Evolutionary conservation across 2,888 invertebrate species (phyloP), one percentile per base, ranked within the genome.

Genomic region (Plagodis pulveraria): DNA sequence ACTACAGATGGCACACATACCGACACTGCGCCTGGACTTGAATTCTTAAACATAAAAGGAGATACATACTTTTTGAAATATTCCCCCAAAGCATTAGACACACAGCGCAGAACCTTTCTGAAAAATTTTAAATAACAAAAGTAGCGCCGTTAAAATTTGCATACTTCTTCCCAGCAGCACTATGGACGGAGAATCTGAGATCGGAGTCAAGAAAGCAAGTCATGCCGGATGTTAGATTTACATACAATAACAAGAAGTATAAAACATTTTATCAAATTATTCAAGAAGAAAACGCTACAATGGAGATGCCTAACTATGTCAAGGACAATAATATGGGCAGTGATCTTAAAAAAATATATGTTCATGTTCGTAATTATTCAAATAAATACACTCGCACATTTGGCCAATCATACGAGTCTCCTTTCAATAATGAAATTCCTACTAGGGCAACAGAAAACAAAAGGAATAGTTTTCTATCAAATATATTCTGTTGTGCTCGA

Each of bases 401-500:
- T 59, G 72, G 73, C 6, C 76, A 72, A 46, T 66, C 50, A 12
- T 73, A 74, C 50, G 66, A 51, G 40, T 58, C 69, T 69, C 69
- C 73, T 67, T 48, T 68, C 12, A 70, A 67, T 50, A 35, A 60
- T 9, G 41, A 42, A 53, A 52, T 49, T 47, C 50, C 65, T 56
- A 47, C 55, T 35, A 55, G 57, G 43, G 49, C 65, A 58, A 56
- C 58, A 46, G 70, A 64, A 61, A 68, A 62, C 47, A 54, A 47
- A 34, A 65, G 59, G 65, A 66, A 48, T 41, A 65, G 55, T 38
- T 52, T 65, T 43, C 61, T 74, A 52, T 62, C 65, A 64, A 72
- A 70, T 57, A 60, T 77, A 46, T 71, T 76, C 50, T 76, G 74
- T 70, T 80, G 79, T 69, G 60, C 77, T 58, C 63, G 70, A 64